A percentile compares a stretch with the other conserved stretches of the same genome.
Evolutionary conservation across 2,888 invertebrate genomes (phyloP).

Genomic region (Drepanosiphum platanoidis): DNA sequence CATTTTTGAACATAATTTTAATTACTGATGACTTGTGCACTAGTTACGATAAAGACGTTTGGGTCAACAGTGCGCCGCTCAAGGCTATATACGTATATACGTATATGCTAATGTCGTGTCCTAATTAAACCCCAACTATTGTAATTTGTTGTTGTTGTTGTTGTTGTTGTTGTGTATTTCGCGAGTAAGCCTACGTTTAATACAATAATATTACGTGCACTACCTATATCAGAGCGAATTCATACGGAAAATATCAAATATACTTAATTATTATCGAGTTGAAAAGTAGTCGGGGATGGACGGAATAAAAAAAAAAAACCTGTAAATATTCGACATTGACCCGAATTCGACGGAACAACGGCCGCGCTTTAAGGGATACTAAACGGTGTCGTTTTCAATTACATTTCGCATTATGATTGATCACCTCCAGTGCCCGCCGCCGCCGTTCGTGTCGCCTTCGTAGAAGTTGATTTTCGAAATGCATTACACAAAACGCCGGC

Average conservation of each 20-base stretch:
- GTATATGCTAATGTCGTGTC: neutral
- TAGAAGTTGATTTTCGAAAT: slow-evolving; percentile 21
- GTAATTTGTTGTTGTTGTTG: neutral
- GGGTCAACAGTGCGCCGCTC: neutral
- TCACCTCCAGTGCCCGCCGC: neutral
- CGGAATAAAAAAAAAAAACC: no score
- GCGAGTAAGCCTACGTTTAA: neutral
- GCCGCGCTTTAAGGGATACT: slow-evolving; percentile 8
- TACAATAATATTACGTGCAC: neutral
- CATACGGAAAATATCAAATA: neutral
- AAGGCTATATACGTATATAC: neutral
- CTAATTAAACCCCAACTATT: slow-evolving; percentile 5
- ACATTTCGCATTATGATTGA: slow-evolving; percentile 27
- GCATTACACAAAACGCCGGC: slow-evolving; percentile 1
- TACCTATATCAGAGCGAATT: neutral
- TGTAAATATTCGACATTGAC: neutral
- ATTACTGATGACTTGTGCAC: slow-evolving; percentile 18
- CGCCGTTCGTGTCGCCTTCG: neutral
- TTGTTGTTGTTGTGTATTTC: neutral
- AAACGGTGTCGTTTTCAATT: slow-evolving; percentile 33
- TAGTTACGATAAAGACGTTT: neutral
- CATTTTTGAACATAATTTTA: slow-evolving; percentile 41
- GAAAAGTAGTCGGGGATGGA: neutral
- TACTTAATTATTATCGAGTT: neutral
- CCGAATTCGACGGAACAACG: neutral